A percentile compares a stretch with the other conserved stretches of the same genome.
These are phyloP conservation scores for Gila orcuttii DNA, from an alignment of 2,113 vertebrate species.

Conservation along the genomic window DNA sequence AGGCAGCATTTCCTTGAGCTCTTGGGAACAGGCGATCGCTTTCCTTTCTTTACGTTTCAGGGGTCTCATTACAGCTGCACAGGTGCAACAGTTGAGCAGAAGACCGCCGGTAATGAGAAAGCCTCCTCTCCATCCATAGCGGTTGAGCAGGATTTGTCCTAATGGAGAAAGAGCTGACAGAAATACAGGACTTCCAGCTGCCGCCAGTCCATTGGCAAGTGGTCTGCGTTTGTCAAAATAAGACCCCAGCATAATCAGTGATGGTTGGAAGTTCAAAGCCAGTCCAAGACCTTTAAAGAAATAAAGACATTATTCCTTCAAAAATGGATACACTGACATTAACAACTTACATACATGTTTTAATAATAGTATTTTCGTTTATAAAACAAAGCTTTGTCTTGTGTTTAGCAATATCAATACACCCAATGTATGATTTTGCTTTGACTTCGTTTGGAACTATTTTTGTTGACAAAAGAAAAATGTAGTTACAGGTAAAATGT, in stretches of 20 bases:
- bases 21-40: slow-evolving; percentile 58
- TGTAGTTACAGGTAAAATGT: too few species aligned
- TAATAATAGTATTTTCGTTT: neutral
- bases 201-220: slow-evolving; percentile 89
- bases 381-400: neutral
- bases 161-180: slow-evolving; percentile 88
- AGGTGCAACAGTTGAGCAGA: slow-evolving; percentile 89
- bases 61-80: slow-evolving; percentile 81
- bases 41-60: slow-evolving; percentile 56
- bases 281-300: slow-evolving; percentile 85
- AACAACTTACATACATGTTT: neutral
- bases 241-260: slow-evolving; percentile 93
- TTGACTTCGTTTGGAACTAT: too few species aligned
- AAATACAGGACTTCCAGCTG: slow-evolving; percentile 91
- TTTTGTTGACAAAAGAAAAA: too few species aligned
- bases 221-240: slow-evolving; percentile 90
- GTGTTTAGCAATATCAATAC: neutral
- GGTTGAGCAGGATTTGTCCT: slow-evolving; percentile 86
- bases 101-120: slow-evolving; percentile 92
- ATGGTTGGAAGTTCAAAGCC: slow-evolving; percentile 94
- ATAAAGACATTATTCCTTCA: neutral
- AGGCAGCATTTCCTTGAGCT: slow-evolving; percentile 67
- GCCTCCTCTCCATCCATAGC: slow-evolving; percentile 90
- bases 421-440: neutral
- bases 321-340: slow-evolving; percentile 75